phyloP scores from a whole-genome alignment of 2,797 vertebrate species.

The Oryzias dopingdopingensis region DNA sequence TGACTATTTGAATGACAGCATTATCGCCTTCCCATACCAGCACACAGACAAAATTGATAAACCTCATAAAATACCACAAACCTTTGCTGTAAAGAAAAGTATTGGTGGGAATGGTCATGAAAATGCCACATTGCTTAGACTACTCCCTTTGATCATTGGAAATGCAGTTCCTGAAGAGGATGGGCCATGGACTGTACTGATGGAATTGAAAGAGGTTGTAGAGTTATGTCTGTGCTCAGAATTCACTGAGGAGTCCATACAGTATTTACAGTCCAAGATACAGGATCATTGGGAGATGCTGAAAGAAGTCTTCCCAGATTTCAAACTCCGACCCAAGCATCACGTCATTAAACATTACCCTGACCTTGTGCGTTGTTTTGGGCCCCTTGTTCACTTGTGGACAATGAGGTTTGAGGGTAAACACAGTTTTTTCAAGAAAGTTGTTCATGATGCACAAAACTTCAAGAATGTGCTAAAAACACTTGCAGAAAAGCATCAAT shows the following conservation, averaged over 20 bases:
- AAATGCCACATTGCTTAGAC: not conserved
- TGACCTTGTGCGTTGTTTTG: not conserved
- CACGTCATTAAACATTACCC: slow-evolving; percentile 3
- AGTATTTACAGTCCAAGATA: slow-evolving; percentile 14
- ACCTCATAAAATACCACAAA: not conserved
- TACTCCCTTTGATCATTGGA: too few species aligned
- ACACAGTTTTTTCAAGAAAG: too few species aligned
- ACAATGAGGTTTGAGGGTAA: too few species aligned
- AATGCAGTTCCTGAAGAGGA: too few species aligned
- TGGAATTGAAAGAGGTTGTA: too few species aligned
- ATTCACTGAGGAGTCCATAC: slow-evolving; percentile 6
- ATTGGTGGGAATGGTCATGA: slow-evolving; percentile 14
- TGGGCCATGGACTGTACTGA: too few species aligned
- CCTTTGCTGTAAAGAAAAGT: not conserved
- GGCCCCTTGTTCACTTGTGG: slow-evolving; percentile 4
- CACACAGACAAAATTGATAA: slow-evolving; percentile 7
- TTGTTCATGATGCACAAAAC: too few species aligned
- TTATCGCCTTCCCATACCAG: slow-evolving; percentile 9
- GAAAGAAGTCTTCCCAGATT: not conserved
- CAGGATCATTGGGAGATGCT: slow-evolving; percentile 2
- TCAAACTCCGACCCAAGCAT: too few species aligned
- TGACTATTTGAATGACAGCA: slow-evolving; percentile 8
- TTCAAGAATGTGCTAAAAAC: too few species aligned
- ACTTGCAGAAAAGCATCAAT: too few species aligned
- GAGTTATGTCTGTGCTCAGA: not conserved